Evolutionary conservation across 2,797 vertebrate species (phyloP).

Genomic region (Sardinella longiceps): DNA sequence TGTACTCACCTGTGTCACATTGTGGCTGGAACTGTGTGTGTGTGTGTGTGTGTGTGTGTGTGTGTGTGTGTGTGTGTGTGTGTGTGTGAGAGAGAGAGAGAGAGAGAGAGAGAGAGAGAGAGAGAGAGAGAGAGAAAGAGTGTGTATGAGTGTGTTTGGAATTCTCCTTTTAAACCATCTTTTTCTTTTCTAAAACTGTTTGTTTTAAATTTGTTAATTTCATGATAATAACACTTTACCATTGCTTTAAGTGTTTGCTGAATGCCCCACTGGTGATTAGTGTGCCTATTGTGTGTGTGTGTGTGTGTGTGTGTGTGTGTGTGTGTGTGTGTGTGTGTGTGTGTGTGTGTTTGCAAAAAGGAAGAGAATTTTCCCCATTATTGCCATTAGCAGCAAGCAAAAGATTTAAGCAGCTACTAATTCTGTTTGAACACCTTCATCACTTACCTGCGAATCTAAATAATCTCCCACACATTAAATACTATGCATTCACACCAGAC

Average conservation of each 20-base stretch:
- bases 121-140: too few relatives aligned
- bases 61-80: background rate
- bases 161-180: too few relatives aligned
- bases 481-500: background rate
- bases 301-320: background rate
- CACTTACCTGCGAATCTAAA: background rate
- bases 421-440: background rate
- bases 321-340: slow-evolving; percentile 15
- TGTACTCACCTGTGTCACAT: background rate
- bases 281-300: background rate
- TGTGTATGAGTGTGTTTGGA: too few relatives aligned
- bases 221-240: too few relatives aligned
- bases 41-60: background rate
- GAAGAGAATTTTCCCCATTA: background rate
- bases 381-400: background rate
- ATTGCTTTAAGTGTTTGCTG: background rate
- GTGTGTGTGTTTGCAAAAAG: background rate
- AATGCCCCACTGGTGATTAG: background rate
- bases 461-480: background rate
- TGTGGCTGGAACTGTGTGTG: background rate
- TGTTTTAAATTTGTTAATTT: too few relatives aligned
- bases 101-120: too few relatives aligned
- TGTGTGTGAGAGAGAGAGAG: too few relatives aligned
- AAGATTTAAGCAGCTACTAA: background rate
- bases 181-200: too few relatives aligned